Base-by-base conservation (phyloP, 2,113 vertebrate species). In the Syrmaticus mikado region DNA sequence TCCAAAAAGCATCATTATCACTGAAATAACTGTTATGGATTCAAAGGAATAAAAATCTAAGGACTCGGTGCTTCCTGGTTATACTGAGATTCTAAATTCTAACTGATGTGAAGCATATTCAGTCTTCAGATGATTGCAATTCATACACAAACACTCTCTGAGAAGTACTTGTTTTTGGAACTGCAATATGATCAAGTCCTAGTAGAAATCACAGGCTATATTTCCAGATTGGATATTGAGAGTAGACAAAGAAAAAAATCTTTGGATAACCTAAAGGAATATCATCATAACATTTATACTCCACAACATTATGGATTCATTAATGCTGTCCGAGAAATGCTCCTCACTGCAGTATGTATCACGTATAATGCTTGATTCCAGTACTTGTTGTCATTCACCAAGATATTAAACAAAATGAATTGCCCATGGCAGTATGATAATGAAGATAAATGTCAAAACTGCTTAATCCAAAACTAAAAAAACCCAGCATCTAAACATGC, bases 381-480 rank as follows among this genome's bases (percentile, higher is more conserved):
- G 82, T 90, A 77, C 6, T 80, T 79, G 11, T 38, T 93, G 71
- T 85, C 60, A 88, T 85, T 91, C 64, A 94, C 48, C 28, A 80
- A 80, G 53, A 80, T 82, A 85, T 90, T 80, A 87, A 83, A 62
- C 16, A 64, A 85, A 93, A 87, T n/a, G 4, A 85, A 87, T 91
- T 4, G n/a, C 41, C 76, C 13, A 70, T 90, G 70, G 76, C 79
- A 80, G 17, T n/a, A 78, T 76, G 74, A 72, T 82, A 92, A 66
- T 48, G 32, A 87, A 89, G 45, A 89, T 94, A 78, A 81, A 86
- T 81, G 25, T 83, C 72, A 94, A 66, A 94, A 74, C 41, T 38
- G 13, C 21, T 94, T 68, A 32, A 80, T 22, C 1, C 9, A 48
- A 76, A 82, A 67, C 18, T 43, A 14, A 6, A 75, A 76, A 62